Evolutionary conservation across 2,888 invertebrate genomes (phyloP).

Genomic region (Rhopalosiphum nymphaeae): DNA sequence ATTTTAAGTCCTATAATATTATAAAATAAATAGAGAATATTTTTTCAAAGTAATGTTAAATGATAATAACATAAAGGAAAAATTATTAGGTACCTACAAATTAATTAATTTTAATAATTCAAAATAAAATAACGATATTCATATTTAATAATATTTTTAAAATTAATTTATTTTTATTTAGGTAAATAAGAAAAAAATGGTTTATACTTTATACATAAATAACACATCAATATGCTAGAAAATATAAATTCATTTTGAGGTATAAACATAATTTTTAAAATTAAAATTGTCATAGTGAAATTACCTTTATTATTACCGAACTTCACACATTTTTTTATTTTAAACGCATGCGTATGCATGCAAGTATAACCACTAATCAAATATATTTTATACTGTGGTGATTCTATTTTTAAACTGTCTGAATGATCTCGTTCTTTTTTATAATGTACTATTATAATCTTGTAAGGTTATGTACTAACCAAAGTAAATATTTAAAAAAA

Average conservation of each 20-base stretch:
- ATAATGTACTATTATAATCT: no score
- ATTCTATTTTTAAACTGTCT: background rate
- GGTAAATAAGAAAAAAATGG: background rate
- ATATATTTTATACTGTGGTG: background rate
- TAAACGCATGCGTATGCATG: background rate
- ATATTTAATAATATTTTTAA: background rate
- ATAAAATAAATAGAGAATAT: background rate
- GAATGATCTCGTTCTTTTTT: no score
- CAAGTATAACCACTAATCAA: background rate
- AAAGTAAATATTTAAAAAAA: no score
- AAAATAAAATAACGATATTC: background rate
- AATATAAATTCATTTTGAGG: background rate
- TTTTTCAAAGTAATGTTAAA: background rate
- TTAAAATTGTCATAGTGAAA: background rate
- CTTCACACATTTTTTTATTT: background rate
- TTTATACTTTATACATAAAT: background rate
- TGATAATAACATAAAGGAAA: background rate
- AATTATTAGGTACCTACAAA: background rate
- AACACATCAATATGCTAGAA: background rate
- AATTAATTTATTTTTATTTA: background rate
- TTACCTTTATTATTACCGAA: background rate
- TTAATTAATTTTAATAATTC: background rate
- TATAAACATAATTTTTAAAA: background rate
- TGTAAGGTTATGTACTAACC: no score
- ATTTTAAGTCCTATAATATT: background rate